Evolutionary conservation across 2,113 vertebrate genomes (phyloP), one percentile per base, ranked within the genome.

Genomic region (Planiliza haematocheilus): DNA sequence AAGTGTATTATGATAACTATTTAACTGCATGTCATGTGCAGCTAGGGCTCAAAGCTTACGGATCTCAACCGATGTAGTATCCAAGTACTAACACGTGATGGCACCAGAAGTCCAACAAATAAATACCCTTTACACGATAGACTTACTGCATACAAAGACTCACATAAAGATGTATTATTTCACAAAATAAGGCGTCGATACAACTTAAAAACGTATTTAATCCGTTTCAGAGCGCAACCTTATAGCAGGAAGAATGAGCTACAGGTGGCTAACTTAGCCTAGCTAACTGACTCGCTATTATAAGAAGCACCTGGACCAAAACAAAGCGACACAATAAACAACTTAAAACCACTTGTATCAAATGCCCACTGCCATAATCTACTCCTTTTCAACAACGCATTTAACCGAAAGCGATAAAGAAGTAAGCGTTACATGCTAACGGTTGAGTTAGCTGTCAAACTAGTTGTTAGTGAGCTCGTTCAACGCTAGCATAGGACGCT

Each of bases 81-180:
- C 21, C 6, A 41, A 20, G 14, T 64, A 13, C 2, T 2, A 76
- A 60, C 91, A 72, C 67, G 1, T 41, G 89, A 69, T 82, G 88
- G 82, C 46, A 71, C 52, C 21, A 62, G 10, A 61, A 11, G 37
- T 12, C 69, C 17, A 53, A 43, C 4, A 48, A 57, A 58, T 8
- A 24, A 42, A 17, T 13, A 20, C 4, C 9, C 37, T 42, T 39
- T 7, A 21, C 1, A 18, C 13, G 18, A 7, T 1, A 53, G n/a
- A 4, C 12, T 46, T 9, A 2, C 3, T 46, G 9, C 34, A 53
- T 17, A 68, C 5, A 18, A 10, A 30, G 0, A 66, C 14, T n/a
- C 4, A 20, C 1, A n/a, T 9, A 24, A 11, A 50, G 24, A 30
- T 30, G 24, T 30, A 30, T 30, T 5, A 30, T 30, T 30, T 30